These are phyloP conservation scores for Calidris pygmaea DNA, from an alignment of 2,113 vertebrate genomes.

Conservation along the genomic window DNA sequence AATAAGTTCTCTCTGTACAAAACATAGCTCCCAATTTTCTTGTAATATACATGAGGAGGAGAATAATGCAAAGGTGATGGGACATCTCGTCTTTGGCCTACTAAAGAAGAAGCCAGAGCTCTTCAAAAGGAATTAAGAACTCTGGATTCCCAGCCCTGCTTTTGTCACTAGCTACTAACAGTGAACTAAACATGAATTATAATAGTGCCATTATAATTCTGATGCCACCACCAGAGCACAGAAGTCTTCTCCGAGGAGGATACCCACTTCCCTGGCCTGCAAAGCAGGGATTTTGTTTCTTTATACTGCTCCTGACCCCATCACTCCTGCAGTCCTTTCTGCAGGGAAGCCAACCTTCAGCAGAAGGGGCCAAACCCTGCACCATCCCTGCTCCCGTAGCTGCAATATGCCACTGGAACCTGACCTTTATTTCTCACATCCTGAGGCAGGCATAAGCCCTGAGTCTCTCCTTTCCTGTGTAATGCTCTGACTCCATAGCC, in stretches of 20 bases:
- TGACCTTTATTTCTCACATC: not conserved
- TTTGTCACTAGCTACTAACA: not conserved
- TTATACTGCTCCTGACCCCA: not conserved
- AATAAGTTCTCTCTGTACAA: not conserved
- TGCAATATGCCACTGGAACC: not conserved
- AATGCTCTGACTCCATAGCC: not conserved
- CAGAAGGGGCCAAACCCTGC: not conserved
- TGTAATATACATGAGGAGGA: not conserved
- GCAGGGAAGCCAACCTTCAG: not conserved
- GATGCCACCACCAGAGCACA: not conserved
- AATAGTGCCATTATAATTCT: not conserved
- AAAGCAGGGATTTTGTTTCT: not conserved
- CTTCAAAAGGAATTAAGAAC: not conserved
- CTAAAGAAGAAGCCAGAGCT: not conserved
- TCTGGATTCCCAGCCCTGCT: not conserved
- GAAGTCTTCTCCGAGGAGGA: not conserved
- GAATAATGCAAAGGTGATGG: not conserved
- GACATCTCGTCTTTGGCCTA: not conserved
- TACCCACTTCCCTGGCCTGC: too few species aligned
- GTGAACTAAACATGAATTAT: not conserved
- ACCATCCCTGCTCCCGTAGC: fast-evolving
- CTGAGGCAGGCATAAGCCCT: not conserved
- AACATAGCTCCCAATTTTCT: not conserved
- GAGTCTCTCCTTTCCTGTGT: not conserved
- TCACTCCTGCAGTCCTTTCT: not conserved